Evolutionary conservation across 2,113 vertebrate species (phyloP).

Genomic region (Machaerirhynchus nigripectus): DNA sequence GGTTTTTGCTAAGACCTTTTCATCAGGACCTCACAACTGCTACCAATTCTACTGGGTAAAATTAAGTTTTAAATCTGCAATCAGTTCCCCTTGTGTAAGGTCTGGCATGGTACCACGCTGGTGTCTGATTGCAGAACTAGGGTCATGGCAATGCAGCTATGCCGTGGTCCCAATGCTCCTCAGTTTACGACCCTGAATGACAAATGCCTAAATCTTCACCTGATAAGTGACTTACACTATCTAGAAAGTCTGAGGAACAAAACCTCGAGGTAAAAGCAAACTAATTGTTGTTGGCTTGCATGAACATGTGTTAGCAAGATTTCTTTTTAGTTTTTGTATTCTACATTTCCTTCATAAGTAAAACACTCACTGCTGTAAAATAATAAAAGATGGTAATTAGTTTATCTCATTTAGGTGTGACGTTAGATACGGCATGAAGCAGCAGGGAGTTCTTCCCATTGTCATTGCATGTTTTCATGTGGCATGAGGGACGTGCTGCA

Average conservation of each 20-base stretch:
- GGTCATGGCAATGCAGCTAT: background rate
- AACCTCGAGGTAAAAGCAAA: background rate
- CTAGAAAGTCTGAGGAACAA: background rate
- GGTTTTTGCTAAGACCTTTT: background rate
- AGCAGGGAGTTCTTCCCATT: background rate
- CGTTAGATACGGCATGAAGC: background rate
- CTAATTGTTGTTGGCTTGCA: background rate
- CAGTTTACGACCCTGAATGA: background rate
- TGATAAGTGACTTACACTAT: background rate
- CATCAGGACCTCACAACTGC: background rate
- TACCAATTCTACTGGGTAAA: background rate
- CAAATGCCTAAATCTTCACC: background rate
- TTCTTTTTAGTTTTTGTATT: background rate
- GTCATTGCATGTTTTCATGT: background rate
- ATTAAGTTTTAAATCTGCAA: background rate
- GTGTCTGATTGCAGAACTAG: background rate
- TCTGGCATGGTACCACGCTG: rapidly evolving
- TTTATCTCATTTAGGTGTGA: background rate
- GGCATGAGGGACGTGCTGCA: background rate
- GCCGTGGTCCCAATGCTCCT: background rate
- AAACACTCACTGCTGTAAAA: background rate
- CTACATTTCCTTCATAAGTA: background rate
- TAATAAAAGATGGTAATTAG: background rate
- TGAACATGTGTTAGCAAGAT: background rate
- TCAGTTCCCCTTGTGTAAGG: background rate